These are phyloP conservation scores for Orbicella faveolata DNA, from an alignment of 64 coral and sea anemone genomes.

Conservation along the genomic window DNA sequence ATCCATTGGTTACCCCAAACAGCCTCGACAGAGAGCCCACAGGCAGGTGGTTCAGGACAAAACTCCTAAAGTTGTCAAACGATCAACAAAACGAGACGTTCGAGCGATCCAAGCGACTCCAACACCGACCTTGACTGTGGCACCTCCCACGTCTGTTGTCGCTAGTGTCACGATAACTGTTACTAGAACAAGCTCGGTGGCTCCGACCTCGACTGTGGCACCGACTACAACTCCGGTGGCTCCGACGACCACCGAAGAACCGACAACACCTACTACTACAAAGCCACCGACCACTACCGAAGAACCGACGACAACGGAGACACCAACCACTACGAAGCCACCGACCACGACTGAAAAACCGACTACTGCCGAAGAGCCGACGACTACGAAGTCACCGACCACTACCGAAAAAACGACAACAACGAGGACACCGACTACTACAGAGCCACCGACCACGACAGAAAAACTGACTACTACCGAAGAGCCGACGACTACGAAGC, in stretches of 20 bases:
- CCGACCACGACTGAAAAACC: conserved; percentile 24
- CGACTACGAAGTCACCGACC: neutral
- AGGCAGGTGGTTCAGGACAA: conserved; percentile 51
- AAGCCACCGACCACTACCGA: conserved; percentile 11
- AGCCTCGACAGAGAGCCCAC: conserved; percentile 53
- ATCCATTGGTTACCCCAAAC: conserved; percentile 80
- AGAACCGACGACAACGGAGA: neutral
- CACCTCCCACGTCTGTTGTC: conserved; percentile 43
- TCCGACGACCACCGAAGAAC: conserved; percentile 25
- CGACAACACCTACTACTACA: neutral
- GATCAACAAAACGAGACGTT: conserved; percentile 24
- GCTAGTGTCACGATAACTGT: conserved; percentile 19
- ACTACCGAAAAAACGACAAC: neutral
- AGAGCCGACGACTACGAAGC: neutral
- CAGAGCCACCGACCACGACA: neutral
- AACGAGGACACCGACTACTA: conserved; percentile 5
- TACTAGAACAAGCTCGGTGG: conserved; percentile 18
- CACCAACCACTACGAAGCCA: neutral
- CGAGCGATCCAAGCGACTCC: conserved; percentile 57
- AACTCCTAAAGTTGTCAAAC: conserved; percentile 28
- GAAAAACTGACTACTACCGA: neutral
- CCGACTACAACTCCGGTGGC: conserved; percentile 28
- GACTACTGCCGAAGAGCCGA: neutral
- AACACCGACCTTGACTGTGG: conserved; percentile 64
- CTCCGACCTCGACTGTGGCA: conserved; percentile 7